Base-by-base conservation (phyloP, 2,797 vertebrate genomes). In the Rhadinocentrus ornatus region DNA sequence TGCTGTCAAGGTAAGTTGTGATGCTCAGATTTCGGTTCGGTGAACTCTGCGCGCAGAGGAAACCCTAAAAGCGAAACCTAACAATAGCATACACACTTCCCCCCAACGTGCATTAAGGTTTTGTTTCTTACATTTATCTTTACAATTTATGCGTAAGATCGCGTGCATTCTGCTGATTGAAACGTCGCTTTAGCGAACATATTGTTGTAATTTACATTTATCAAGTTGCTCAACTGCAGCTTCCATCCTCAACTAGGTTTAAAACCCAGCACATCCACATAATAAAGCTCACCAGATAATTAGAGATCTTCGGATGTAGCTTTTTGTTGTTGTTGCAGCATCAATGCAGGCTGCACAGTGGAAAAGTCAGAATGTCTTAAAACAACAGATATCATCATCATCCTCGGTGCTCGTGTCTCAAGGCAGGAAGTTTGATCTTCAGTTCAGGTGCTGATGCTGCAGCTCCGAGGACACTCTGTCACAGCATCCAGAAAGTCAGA, bases 1-100 rank as follows among this genome's bases (percentile, higher is more conserved):
- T 84, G 79, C 86, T 83, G 84, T 71, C 66, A 77, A 89, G 93
- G 93, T 94, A 91, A 93, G 90, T 91, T 92, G 37, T 27, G 18
- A 29, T 66, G 46, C 15, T 62, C 46, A 68, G 16, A 54, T 62
- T 73, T 12, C 15, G 53, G 54, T 64, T 63, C 48, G 35, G 31
- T 66, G 50, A 27, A 37, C 18, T n/a, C n/a, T 24, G n/a, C 31
- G 20, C 39, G 11, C 16, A 20, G 31, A 15, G 37, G 12, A 41
- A 13, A 41, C 16, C 16, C 16, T 46, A 5, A 46, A 46, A 46
- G 20, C 44, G 44, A 15, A 9, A 9, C 11, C 34, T 35, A 35
- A 35, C 10, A 35, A 35, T 10, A 35, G 34, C 8, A 35, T 35
- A 35, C 11, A 10, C 34, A 35, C 11, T 35, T 46, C 9, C 20